Percentiles rank a stretch among this genome's conserved stretches.
Conservation (phyloP, 1,140 invertebrate species). For the Brachionus koreanus region DNA sequence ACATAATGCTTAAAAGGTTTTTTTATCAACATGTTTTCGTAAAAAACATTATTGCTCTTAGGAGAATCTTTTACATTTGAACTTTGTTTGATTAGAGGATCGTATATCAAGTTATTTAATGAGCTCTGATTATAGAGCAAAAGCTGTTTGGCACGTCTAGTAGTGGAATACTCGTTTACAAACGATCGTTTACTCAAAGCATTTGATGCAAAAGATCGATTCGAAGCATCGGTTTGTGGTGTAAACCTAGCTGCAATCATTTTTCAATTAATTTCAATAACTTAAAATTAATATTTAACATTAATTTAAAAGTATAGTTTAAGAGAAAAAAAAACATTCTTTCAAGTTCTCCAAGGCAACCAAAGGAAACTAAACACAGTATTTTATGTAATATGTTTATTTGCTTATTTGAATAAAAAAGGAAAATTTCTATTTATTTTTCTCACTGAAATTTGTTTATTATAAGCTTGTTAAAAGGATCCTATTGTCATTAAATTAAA, state of each 20-base stretch:
- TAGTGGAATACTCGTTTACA: not conserved
- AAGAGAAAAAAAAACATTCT: not conserved
- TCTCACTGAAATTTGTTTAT: not conserved
- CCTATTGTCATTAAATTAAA: not conserved
- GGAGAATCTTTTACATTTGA: not conserved
- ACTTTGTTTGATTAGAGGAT: not conserved
- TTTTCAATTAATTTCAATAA: not conserved
- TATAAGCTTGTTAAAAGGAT: not conserved
- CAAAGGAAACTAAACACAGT: not conserved
- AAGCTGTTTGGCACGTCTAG: not conserved
- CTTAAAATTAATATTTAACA: constrained; percentile 11
- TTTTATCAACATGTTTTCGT: not conserved
- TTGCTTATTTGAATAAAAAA: not conserved
- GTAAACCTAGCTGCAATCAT: constrained; percentile 11
- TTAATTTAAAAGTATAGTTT: not conserved
- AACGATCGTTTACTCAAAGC: not conserved
- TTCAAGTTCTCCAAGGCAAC: not conserved
- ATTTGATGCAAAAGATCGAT: not conserved
- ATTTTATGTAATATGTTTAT: not conserved
- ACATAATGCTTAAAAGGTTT: constrained; percentile 19
- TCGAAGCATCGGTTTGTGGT: not conserved
- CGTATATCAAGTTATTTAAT: not conserved
- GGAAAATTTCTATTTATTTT: not conserved
- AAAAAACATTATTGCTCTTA: not conserved
- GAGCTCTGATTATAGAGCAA: constrained; percentile 8